Base-by-base conservation (phyloP, 2,113 vertebrate species). In the Ptilorrhoa leucosticta region DNA sequence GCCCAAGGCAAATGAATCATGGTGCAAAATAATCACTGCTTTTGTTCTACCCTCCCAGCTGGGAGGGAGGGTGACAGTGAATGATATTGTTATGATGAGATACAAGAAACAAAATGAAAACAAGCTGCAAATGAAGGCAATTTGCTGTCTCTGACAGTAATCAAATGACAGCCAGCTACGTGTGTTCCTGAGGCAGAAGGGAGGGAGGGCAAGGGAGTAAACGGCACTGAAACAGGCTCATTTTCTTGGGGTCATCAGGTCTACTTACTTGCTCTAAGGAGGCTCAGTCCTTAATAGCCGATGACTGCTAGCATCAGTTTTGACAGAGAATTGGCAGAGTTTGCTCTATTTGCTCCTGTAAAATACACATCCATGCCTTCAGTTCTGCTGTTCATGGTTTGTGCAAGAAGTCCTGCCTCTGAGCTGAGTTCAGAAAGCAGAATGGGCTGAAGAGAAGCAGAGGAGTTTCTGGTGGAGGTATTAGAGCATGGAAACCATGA, bases 61-160 rank as follows among this genome's bases (percentile, higher is more conserved):
- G 60, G 35, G 51, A 63, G 51, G 35, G 39, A 61, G 44, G 30
- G 50, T 85, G 96, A 42, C 39, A 18, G 53, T 76, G 78, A 87
- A 66, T 82, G 42, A 90, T 97, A 72, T 71, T 93, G 85, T 95
- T 95, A 83, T 93, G 97, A 96, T 90, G 83, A 89, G 53, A 83
- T 80, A 93, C 64, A 95, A 96, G 95, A 95, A 94, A 60, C 11
- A 37, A 76, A 91, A 90, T 84, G 87, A 82, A 95, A 97, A 94
- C 45, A 92, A 90, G 84, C 82, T 92, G 63, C 84, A 85, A 97
- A 95, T 95, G 86, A 97, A 96, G 87, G 92, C 91, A 95, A 48
- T 96, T 96, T 97, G 89, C 86, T 93, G 81, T 83, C 77, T 91
- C 73, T 93, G 70, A 80, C 53, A 82, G 69, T 83, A 90, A 89